Conservation (phyloP, 2,888 invertebrate species). For the Acleris emargana region DNA sequence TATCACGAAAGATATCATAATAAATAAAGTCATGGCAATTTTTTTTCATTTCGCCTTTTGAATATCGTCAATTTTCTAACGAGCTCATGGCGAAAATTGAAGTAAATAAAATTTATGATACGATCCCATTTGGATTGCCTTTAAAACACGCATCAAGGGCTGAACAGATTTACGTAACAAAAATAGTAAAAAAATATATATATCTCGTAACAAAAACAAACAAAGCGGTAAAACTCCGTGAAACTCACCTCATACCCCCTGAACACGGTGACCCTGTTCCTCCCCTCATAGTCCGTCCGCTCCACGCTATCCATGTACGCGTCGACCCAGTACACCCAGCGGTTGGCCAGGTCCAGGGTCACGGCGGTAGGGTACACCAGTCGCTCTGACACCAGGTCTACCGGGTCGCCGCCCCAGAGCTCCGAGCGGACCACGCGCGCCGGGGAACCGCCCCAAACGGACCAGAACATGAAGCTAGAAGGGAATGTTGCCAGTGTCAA, state of each 20-base stretch:
- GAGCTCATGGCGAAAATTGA: too few species aligned
- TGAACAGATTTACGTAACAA: too few species aligned
- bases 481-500: neutral
- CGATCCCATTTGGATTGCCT: too few species aligned
- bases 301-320: slow-evolving; percentile 91
- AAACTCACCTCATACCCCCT: slow-evolving; percentile 75
- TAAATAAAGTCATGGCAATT: too few species aligned
- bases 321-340: slow-evolving; percentile 91
- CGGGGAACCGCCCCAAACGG: slow-evolving; percentile 88
- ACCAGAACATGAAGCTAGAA: slow-evolving; percentile 88
- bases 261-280: slow-evolving; percentile 84
- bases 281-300: slow-evolving; percentile 90
- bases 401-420: slow-evolving; percentile 86
- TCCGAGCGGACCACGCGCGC: slow-evolving; percentile 86
- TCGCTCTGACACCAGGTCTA: slow-evolving; percentile 85
- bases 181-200: too few species aligned
- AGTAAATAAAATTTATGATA: too few species aligned
- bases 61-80: too few species aligned
- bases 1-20: too few species aligned
- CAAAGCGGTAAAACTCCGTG: too few species aligned
- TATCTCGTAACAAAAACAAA: too few species aligned
- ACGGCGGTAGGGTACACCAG: slow-evolving; percentile 91
- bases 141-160: too few species aligned
- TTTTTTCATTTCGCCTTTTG: too few species aligned
- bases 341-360: slow-evolving; percentile 87